phyloP scores from a whole-genome alignment of 1,140 invertebrate genomes.

The Pachyrhynchus sulphureomaculatus region DNA sequence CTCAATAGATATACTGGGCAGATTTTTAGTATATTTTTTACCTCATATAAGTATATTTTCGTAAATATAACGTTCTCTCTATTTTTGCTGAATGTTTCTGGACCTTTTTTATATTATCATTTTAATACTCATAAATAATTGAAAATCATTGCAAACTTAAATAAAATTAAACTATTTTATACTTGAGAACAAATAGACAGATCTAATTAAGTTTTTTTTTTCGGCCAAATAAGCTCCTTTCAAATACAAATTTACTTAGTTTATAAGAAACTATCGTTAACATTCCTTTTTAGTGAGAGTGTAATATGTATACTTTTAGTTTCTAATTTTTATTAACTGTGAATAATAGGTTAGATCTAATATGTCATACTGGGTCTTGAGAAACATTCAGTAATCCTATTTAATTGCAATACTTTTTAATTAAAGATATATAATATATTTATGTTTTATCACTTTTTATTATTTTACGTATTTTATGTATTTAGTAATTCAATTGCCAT shows the following conservation, averaged over 20 bases:
- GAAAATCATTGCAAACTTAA: background rate
- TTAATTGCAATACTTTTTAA: conserved; percentile 13
- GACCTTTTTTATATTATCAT: background rate
- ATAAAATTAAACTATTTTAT: background rate
- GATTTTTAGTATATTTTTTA: conserved; percentile 4
- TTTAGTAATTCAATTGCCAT: background rate
- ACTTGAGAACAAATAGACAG: too few relatives aligned
- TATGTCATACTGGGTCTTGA: background rate
- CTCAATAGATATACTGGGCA: background rate
- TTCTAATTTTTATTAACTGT: conserved; percentile 13
- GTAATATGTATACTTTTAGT: conserved; percentile 22
- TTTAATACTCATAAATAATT: conserved; percentile 2
- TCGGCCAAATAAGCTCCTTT: too few relatives aligned
- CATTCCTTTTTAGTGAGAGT: conserved; percentile 33
- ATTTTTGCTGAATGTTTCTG: conserved; percentile 14
- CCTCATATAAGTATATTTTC: background rate
- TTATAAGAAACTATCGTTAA: conserved; percentile 17
- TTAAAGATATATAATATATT: conserved; percentile 7
- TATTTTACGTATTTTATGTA: background rate
- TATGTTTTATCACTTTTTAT: conserved; percentile 7
- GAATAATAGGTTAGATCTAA: conserved; percentile 14
- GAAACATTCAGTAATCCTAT: conserved; percentile 28
- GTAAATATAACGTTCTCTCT: background rate
- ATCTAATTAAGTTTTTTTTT: too few relatives aligned
- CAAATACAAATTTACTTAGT: background rate